Evolutionary conservation across 2,797 vertebrate genomes (phyloP), one percentile per base, ranked within the genome.

Genomic region (Cynodonichthys magdalenae): DNA sequence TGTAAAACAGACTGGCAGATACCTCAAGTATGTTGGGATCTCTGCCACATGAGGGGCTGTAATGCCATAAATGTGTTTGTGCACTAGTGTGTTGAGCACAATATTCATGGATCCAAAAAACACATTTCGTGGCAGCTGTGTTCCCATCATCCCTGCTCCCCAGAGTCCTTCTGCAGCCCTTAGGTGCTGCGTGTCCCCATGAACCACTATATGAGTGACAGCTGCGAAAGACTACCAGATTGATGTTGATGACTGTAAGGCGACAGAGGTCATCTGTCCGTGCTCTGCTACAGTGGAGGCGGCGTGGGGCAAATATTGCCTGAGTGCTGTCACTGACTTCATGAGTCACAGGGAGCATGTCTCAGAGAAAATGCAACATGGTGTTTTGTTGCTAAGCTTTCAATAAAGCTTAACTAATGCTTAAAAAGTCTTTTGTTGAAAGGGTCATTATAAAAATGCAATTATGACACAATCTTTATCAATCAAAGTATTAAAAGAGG

Each of bases 111-210:
- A 48, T 66, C 19, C 49, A 41, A 61, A 77, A 67, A 53, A 46
- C 24, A 8, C 42, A 77, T 73, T 68, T 54, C 14, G 48, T 63
- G 27, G 55, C 78, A 84, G 74, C 73, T 81, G 75, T 77, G 71
- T 53, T 52, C 60, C 34, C 24, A 78, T 75, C 66, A 53, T 60
- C 60, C 41, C 48, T 63, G 14, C 6, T 78, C 63, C 46, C 70
- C 46, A 20, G 45, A 57, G 47, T 56, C 27, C 50, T 48, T 42
- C 31, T 36, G 45, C 58, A 67, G 67, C 57, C 77, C 57, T 56
- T 41, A n/a, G 52, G 58, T 70, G 58, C 69, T 72, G 29, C 36
- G 31, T 65, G 74, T 79, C 66, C 63, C 36, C 39, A 57, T 31
- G 63, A 49, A 52, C 50, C 20, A 29, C 71, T 15, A 28, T 36